Conservation (phyloP, 2,888 invertebrate species). For the Ophion ellenae region DNA sequence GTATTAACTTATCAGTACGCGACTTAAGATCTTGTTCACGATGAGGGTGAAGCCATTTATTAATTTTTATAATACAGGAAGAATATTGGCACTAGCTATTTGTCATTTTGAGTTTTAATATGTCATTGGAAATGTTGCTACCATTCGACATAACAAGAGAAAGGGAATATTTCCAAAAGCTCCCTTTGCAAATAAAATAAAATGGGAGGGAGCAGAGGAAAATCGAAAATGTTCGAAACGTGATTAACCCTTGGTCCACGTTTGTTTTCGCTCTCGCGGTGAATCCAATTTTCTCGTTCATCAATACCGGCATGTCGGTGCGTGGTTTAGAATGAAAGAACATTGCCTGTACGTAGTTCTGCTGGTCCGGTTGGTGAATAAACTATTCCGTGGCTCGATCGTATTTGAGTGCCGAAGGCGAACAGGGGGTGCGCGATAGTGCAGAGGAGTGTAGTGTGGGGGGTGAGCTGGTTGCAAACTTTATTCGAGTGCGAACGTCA, state of each 20-base stretch:
- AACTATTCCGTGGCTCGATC: conserved; percentile 24
- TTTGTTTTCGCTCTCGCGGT: background rate
- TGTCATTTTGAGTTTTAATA: no score
- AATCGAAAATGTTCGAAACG: no score
- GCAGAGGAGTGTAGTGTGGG: background rate
- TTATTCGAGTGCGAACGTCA: conserved; percentile 46
- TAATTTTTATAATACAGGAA: no score
- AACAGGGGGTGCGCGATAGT: background rate
- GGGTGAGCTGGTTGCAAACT: conserved; percentile 31
- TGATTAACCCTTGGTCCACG: background rate
- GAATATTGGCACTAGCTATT: no score
- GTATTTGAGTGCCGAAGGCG: conserved; percentile 5
- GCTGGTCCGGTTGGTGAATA: conserved; percentile 6
- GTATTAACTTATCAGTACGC: no score
- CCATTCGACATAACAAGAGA: no score
- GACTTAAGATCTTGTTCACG: no score
- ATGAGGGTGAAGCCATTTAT: no score
- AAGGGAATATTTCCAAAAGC: no score
- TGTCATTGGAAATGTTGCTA: no score
- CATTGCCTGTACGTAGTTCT: conserved; percentile 1
- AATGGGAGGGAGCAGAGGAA: no score
- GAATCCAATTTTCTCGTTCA: conserved; percentile 3
- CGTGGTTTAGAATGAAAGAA: conserved; percentile 8
- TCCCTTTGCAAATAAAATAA: no score
- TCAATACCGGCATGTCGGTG: conserved; percentile 5